phyloP scores from a whole-genome alignment of 2,113 vertebrate genomes.

The Lampris megalopsis region DNA sequence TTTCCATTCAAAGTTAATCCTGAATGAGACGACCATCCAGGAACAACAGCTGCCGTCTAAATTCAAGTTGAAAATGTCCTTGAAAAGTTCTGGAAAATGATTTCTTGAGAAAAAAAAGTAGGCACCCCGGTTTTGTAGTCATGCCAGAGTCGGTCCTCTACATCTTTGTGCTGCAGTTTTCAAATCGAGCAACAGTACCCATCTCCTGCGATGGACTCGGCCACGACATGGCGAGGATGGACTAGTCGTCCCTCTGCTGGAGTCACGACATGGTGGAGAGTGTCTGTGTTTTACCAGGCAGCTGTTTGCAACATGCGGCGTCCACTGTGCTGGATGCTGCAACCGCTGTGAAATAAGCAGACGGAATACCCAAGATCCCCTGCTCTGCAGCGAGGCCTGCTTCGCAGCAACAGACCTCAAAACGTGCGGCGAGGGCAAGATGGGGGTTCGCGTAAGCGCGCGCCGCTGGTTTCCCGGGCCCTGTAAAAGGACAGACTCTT shows the following conservation, averaged over 20 bases:
- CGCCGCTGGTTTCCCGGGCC: background rate
- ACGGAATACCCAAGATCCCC: slow-evolving; percentile 43
- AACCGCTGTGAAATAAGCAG: slow-evolving; percentile 54
- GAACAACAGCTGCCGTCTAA: too few species aligned
- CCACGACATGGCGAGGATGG: background rate
- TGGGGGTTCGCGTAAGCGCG: background rate
- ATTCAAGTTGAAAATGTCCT: too few species aligned
- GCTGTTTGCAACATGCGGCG: slow-evolving; percentile 4
- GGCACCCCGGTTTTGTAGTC: too few species aligned
- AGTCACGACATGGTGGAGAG: slow-evolving; percentile 20
- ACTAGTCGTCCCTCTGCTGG: slow-evolving; percentile 11
- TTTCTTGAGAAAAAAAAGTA: too few species aligned
- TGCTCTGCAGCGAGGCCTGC: slow-evolving; percentile 53
- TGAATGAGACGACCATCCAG: too few species aligned
- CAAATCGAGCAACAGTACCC: background rate
- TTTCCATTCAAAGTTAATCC: too few species aligned
- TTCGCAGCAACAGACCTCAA: slow-evolving; percentile 25
- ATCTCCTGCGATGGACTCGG: background rate
- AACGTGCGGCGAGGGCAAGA: slow-evolving; percentile 14
- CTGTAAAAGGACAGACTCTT: slow-evolving; percentile 29
- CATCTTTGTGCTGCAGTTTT: slow-evolving; percentile 11
- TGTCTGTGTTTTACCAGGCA: slow-evolving; percentile 19
- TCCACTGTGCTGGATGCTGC: slow-evolving; percentile 52
- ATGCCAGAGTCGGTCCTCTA: background rate
- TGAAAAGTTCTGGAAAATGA: too few species aligned